Evolutionary conservation across 2,888 invertebrate genomes (phyloP), one percentile per base, ranked within the genome.

Genomic region (Drosophila siamana): DNA sequence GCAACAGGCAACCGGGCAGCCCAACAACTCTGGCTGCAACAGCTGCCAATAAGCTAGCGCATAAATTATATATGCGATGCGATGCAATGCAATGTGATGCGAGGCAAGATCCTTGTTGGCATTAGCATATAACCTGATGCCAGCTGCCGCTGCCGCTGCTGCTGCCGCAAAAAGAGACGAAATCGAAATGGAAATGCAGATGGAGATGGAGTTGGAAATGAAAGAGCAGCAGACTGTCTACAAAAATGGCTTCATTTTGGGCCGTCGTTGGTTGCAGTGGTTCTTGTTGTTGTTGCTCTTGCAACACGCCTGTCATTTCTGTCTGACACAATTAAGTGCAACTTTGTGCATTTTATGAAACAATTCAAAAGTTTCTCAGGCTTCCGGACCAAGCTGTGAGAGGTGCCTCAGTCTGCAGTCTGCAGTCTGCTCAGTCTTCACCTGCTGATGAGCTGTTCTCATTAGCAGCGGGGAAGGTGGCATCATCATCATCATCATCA

Each of bases 331-430:
- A 83, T 83, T 86, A 77, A 81, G 79, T 73, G 83, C 86, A 84
- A 75, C 80, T 84, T 81, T 73, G 81, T 81, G 85, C 80, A 81
- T 84, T 84, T 84, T 84, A 84, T 84, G 83, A 84, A 84, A 84
- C 83, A 84, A 84, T 84, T 84, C 86, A 84, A 84, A 84, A 86
- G 78, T 79, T 84, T 84, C 83, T 84, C 83, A 84, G 86, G 83
- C 83, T 80, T 69, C 78, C 76, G 73, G 69, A 65, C 62, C 41
- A 44, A 47, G 13, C 13, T 54, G 44, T 52, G 52, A 41, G 54
- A 48, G 24, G 24, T 54, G 43, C n/a, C n/a, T n/a, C 19, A 19
- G 19, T 19, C 19, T 19, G 19, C 19, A 19, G 19, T 36, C 33
- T 4, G n/a, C 33, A 19, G 19, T 2, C 19, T 1, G 19, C 11